These are phyloP conservation scores for Eleutherodactylus coqui DNA, from an alignment of 2,797 vertebrate species.

Conservation along the genomic window DNA sequence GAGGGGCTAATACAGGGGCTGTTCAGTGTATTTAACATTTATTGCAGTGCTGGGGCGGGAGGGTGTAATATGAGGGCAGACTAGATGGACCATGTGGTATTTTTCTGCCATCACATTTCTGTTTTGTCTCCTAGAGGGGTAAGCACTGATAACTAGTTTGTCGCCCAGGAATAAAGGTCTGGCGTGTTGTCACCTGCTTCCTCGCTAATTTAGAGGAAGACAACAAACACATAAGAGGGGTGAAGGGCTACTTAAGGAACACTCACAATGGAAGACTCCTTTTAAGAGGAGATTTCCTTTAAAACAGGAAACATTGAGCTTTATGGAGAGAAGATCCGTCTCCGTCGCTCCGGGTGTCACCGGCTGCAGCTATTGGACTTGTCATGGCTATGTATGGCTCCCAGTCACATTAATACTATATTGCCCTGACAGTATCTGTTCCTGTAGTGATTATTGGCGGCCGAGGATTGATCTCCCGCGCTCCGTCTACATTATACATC, in stretches of 20 bases:
- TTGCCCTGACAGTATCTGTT: not conserved
- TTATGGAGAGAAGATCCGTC: not conserved
- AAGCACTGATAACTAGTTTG: not conserved
- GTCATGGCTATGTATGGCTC: not conserved
- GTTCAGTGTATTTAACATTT: no score
- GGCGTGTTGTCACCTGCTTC: not conserved
- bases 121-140: not conserved
- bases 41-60: no score
- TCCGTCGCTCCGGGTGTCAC: no score
- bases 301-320: not conserved
- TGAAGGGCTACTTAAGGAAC: not conserved
- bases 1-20: no score
- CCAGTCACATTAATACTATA: not conserved
- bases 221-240: no score
- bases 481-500: not conserved
- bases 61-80: no score
- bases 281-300: not conserved
- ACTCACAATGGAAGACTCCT: not conserved
- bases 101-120: no score
- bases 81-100: no score
- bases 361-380: not conserved
- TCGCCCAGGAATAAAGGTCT: not conserved
- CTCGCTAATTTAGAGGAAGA: no score
- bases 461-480: not conserved
- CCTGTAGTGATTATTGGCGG: conserved; percentile 8